Evolutionary conservation across 2,797 vertebrate genomes (phyloP).

Genomic region (Enteromius fasciolatus): DNA sequence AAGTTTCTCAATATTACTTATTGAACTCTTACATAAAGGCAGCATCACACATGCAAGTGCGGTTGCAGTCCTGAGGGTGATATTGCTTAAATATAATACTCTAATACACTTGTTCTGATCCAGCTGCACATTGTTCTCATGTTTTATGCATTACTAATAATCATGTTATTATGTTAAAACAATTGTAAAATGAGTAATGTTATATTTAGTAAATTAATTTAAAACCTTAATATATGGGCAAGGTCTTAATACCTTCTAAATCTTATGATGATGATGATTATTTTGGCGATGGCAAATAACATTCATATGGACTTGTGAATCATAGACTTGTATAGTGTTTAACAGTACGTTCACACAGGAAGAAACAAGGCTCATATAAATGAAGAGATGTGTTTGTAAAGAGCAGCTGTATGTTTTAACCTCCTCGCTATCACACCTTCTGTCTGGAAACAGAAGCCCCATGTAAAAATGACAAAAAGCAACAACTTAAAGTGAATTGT

Average conservation of each 20-base stretch:
- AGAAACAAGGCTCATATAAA: neutral
- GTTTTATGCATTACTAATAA: neutral
- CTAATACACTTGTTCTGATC: neutral
- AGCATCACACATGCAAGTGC: too few relatives aligned
- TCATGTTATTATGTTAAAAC: neutral
- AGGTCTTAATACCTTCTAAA: neutral
- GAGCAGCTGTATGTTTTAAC: neutral
- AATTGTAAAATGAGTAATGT: neutral
- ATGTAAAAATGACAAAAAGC: neutral
- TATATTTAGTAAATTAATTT: neutral
- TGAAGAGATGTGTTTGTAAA: neutral
- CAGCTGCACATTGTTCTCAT: slow-evolving; percentile 2
- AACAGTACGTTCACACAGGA: neutral
- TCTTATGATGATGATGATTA: neutral
- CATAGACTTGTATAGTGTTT: neutral
- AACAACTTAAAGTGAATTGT: neutral
- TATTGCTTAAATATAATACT: neutral
- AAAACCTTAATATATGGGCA: neutral
- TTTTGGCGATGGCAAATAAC: neutral
- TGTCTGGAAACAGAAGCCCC: neutral
- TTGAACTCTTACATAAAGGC: neutral
- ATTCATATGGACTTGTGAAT: neutral
- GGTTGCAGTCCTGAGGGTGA: neutral
- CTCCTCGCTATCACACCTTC: slow-evolving; percentile 13
- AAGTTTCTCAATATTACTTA: neutral